Base-by-base conservation (phyloP, 2,113 vertebrate species). In the Natator depressus region DNA sequence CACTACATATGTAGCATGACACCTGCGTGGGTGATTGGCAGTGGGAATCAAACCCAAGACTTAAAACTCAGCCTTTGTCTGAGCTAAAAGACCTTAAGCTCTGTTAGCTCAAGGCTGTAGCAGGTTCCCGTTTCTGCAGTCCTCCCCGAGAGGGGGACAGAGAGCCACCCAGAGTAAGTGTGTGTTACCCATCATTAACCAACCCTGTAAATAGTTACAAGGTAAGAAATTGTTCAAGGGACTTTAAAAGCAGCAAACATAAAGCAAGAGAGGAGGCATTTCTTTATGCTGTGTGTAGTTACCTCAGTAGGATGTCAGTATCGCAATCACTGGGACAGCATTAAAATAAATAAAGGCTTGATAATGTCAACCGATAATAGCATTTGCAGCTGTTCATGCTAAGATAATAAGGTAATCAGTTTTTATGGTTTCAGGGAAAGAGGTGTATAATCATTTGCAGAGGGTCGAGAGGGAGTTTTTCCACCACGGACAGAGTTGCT, bases 371-470 rank as follows among this genome's bases (percentile, higher is more conserved):
- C 42, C 69, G 14, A 49, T 83, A 1, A 3, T 19, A 4, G 6
- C 0, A 0, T 62, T 14, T 51, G 75, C 20, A 59, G 75, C n/a
- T 1, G 1, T 35, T 50, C 29, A 24, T 25, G 25, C 10, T 9
- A 72, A 50, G 49, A 8, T 27, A 38, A 85, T 42, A 38, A 38
- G 50, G 25, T 72, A 38, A 75, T 17, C 29, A 4, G 17, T 0
- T 81, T 79, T 92, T 72, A 46, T 72, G 55, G 5, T 38, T n/a
- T 55, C 76, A 29, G 14, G 55, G 47, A 50, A 82, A 25, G 24
- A 50, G 2, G 3, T 24, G 35, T 59, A 19, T 4, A 38, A 12
- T 25, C 8, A 50, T 22, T 20, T 10, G 49, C 54, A 22, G 47
- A 35, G 86, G 13, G 35, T 17, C 62, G n/a, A 20, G 51, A 76